Conservation (phyloP, 1,140 invertebrate genomes). For the Periplaneta americana region DNA sequence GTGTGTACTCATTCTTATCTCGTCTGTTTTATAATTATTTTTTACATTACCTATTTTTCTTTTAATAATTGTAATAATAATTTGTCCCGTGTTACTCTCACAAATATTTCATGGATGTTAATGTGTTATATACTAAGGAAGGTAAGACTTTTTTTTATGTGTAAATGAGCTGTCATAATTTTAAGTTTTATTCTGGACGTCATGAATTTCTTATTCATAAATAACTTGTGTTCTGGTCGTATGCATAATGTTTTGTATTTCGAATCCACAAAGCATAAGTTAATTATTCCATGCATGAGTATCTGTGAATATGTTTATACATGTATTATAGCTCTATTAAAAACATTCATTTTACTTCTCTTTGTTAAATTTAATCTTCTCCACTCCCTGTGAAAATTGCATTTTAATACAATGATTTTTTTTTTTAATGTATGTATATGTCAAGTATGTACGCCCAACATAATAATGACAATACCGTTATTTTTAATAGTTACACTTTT, state of each 20-base stretch:
- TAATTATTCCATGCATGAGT: neutral
- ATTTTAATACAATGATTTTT: too few species aligned
- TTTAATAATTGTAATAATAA: neutral
- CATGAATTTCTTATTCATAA: neutral
- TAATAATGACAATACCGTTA: too few species aligned
- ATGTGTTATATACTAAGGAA: neutral
- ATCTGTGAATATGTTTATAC: neutral
- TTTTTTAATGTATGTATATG: too few species aligned
- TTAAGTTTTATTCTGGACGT: neutral
- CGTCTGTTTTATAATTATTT: neutral
- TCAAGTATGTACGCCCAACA: too few species aligned
- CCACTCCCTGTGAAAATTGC: too few species aligned
- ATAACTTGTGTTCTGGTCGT: too few species aligned
- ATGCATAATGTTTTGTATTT: too few species aligned
- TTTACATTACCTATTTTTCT: neutral
- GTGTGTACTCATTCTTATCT: neutral
- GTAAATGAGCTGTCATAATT: neutral
- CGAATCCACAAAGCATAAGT: too few species aligned
- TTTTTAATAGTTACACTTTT: too few species aligned
- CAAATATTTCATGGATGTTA: neutral
- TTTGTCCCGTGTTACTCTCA: neutral
- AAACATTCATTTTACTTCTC: neutral
- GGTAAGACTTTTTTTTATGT: neutral
- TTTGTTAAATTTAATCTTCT: neutral
- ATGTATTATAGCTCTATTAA: neutral